Base-by-base conservation (phyloP, 1,140 invertebrate genomes). In the Dendrolimus kikuchii region DNA sequence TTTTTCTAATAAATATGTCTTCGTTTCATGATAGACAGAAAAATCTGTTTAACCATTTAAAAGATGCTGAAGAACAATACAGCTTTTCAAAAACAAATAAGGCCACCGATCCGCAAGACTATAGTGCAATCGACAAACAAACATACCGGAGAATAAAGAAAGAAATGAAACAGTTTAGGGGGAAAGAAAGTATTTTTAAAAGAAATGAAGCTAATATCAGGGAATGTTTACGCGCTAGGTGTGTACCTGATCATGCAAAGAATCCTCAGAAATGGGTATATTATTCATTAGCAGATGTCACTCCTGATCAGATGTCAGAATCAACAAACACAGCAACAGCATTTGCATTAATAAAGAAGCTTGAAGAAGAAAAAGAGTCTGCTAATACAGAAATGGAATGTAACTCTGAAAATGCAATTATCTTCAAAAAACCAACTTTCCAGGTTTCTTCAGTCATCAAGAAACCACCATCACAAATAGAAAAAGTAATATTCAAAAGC, bases 201-300 rank as follows among this genome's bases (percentile, higher is more conserved):
- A 88, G 89, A 59, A 91, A 91, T 5, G 90, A 92, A 71, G 86
- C 89, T 40, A 91, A 91, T 41, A 87, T 91, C 36, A 85, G 87
- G 6, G 76, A 88, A 40, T 90, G 91, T 56, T 71, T 90, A 37
- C 78, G 86, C 47, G 64, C 86, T 5, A 82, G 87, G 55, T 79
- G 71, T 41, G 84, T 91, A 38, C 93, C 94, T 10, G 93, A 93
- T 62, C 91, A 91, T 69, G 89, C 92, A 56, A 90, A 87, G 60
- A 93, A 95, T 82, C 94, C 93, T 5, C 88, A 93, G 62, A 94
- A 94, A 72, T 95, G 93, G 92, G 90, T 88, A 2, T 94, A 91
- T 68, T 95, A 95, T 59, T 91, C 89, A 9, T 74, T 95, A 7
- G 90, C 90, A 40, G 92, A 95, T 89, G 92, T 94, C 2, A 88